Base-by-base conservation (phyloP, 35 echinoderm and acorn worm genomes). In the Amphiura filiformis region DNA sequence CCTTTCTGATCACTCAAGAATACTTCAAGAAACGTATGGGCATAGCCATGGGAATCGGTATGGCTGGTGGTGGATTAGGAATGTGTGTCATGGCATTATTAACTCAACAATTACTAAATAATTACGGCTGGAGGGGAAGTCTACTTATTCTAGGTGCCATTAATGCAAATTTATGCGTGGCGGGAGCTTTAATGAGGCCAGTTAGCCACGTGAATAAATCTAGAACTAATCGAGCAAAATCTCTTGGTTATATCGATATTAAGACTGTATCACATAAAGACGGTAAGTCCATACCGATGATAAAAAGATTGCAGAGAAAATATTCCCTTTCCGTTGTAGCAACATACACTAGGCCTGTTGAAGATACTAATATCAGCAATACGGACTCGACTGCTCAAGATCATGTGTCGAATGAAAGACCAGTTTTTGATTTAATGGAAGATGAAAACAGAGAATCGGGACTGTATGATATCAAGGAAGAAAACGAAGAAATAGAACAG, bases 1-100 rank as follows among this genome's bases (percentile, higher is more conserved):
- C 89, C 1, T 65, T 92, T 26, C 78, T 65, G 0, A 82, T 91
- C 36, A 32, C 84, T n/a, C 37, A 38, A 14, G 78, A 81, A 13
- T 90, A 87, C 79, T 90, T 94, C 61, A 90, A 91, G 65, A 79
- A 87, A 56, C 47, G 84, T 28, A 47, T 91, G 31, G 84, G 52
- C 32, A 39, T 87, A 3, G 93, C 88, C 26, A 94, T 86, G 47
- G 93, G 88, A 20, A 56, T 94, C 61, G 83, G 78, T 12, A 81
- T 84, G 34, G 82, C 88, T 15, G 93, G 93, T 1, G 84, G 75
- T 1, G 93, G 93, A 34, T 64, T 89, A 13, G 93, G 88, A 0
- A 91, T 90, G 20, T 30, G 90, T 12, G 79, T 90, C 13, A 70
- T 90, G 78, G 88, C 93, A 9, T 84, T 56, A 3, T 39, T 94